Conservation (phyloP, 1,140 invertebrate genomes). For the Drosophila miranda region DNA sequence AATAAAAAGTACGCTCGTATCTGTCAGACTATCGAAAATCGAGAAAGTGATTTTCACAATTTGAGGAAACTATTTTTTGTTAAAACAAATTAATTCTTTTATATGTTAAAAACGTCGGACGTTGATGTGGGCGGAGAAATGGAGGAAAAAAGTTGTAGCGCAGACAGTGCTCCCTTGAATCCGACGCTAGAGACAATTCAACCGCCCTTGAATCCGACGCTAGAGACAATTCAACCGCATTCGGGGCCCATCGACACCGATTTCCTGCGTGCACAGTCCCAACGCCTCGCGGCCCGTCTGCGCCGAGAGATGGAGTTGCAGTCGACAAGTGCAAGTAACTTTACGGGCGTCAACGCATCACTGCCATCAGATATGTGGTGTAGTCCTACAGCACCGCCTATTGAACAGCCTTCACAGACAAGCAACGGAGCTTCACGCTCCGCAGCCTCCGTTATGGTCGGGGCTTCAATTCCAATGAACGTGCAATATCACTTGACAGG, state of each 20-base stretch:
- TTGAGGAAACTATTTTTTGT: too few relatives aligned
- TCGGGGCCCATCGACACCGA: constrained; percentile 17
- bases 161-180: constrained; percentile 12
- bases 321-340: constrained; percentile 8
- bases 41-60: too few relatives aligned
- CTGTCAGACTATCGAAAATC: too few relatives aligned
- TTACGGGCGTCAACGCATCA: constrained; percentile 28
- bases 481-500: constrained; percentile 11
- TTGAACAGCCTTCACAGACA: too few relatives aligned
- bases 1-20: constrained; percentile 6
- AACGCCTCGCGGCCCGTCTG: constrained; percentile 41
- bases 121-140: constrained; percentile 34
- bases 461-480: constrained; percentile 15
- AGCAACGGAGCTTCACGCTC: too few relatives aligned
- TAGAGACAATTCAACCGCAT: background rate
- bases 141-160: constrained; percentile 16
- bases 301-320: constrained; percentile 41
- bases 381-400: background rate
- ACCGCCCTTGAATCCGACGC: background rate
- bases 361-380: constrained; percentile 1
- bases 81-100: too few relatives aligned
- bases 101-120: constrained; percentile 59
- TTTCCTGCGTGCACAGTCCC: constrained; percentile 45
- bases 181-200: too few relatives aligned
- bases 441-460: constrained; percentile 1